phyloP scores from a whole-genome alignment of 1,140 invertebrate genomes.

The Oryzaephilus surinamensis region DNA sequence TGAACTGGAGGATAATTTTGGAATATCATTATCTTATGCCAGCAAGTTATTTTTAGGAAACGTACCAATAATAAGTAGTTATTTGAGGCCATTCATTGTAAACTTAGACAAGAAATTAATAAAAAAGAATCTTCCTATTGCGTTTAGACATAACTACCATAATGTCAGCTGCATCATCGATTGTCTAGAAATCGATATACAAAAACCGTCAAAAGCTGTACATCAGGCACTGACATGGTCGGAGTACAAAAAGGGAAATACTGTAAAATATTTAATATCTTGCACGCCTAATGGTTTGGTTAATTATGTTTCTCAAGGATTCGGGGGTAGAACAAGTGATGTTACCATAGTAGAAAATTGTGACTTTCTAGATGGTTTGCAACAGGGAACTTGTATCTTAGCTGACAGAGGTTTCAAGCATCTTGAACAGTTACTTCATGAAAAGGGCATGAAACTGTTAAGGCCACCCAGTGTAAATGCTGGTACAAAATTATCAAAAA shows the following conservation, averaged over 20 bases:
- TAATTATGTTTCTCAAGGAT: conserved; percentile 35
- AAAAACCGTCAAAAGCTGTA: conserved; percentile 34
- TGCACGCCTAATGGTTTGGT: conserved; percentile 36
- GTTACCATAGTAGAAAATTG: conserved; percentile 29
- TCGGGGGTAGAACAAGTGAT: conserved; percentile 33
- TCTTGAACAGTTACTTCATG: conserved; percentile 21
- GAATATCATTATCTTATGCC: neutral
- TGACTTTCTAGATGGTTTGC: conserved; percentile 28
- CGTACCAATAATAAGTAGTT: neutral
- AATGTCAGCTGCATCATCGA: conserved; percentile 31
- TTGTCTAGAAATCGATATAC: conserved; percentile 36
- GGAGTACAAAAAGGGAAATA: conserved; percentile 39
- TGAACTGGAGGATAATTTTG: neutral
- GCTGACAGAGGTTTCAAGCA: conserved; percentile 34
- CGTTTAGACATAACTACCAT: conserved; percentile 26
- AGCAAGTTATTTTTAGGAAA: neutral
- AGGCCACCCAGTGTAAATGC: conserved; percentile 37
- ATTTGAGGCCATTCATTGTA: neutral
- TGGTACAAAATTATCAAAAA: conserved; percentile 16
- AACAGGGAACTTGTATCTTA: conserved; percentile 20
- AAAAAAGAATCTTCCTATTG: conserved; percentile 21
- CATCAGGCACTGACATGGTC: conserved; percentile 38
- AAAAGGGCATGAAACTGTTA: conserved; percentile 25
- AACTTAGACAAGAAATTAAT: neutral
- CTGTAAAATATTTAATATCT: conserved; percentile 40